phyloP scores from a whole-genome alignment of 2,888 invertebrate species.

The Crioceris asparagi region DNA sequence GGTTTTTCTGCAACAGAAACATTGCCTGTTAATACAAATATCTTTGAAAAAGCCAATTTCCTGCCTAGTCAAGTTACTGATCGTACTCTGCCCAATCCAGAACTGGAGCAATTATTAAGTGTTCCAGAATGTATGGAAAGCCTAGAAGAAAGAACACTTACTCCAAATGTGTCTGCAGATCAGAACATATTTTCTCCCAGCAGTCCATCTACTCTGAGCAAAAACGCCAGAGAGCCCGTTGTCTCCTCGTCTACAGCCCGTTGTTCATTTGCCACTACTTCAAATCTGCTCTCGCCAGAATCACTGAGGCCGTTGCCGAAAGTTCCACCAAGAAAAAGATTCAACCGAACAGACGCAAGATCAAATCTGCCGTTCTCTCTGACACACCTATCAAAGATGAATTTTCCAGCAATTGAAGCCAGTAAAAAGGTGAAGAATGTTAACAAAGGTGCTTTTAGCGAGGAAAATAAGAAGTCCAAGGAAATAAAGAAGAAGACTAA shows the following conservation, averaged over 20 bases:
- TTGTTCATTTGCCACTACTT: conserved; percentile 11
- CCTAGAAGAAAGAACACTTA: neutral
- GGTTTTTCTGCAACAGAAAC: conserved; percentile 4
- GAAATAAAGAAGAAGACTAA: conserved; percentile 4
- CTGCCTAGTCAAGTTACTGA: conserved; percentile 4
- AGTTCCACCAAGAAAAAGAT: conserved; percentile 22
- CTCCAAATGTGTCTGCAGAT: conserved; percentile 1
- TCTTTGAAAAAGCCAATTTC: conserved; percentile 3
- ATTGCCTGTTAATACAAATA: too few relatives aligned
- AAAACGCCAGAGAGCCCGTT: conserved; percentile 7
- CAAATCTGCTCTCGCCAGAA: conserved; percentile 12
- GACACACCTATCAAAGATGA: conserved; percentile 23
- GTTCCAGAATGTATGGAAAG: too few relatives aligned
- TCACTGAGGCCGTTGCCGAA: conserved; percentile 17
- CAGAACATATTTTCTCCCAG: too few relatives aligned
- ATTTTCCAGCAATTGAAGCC: conserved; percentile 22
- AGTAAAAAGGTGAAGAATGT: conserved; percentile 18
- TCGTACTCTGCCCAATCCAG: conserved; percentile 2
- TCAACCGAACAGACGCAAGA: conserved; percentile 23
- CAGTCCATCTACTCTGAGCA: conserved; percentile 1
- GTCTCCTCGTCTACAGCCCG: conserved; percentile 8
- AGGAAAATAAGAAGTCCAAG: conserved; percentile 11
- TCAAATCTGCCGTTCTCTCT: conserved; percentile 23
- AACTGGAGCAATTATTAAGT: neutral
- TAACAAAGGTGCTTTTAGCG: conserved; percentile 15